phyloP scores from a whole-genome alignment of 2,113 vertebrate genomes.

The Chascanopsetta lugubris region DNA sequence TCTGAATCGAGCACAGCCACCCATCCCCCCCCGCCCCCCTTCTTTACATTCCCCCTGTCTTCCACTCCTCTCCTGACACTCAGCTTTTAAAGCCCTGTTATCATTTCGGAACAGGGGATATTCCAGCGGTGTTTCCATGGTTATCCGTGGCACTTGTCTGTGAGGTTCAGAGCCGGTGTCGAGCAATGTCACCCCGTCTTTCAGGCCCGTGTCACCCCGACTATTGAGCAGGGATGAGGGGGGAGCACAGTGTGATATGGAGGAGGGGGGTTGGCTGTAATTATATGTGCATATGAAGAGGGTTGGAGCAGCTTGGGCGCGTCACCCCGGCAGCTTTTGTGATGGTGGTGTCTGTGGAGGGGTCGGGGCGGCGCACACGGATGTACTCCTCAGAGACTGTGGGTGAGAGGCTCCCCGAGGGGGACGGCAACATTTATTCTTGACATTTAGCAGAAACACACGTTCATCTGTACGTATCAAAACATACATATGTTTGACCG shows the following conservation, averaged over 20 bases:
- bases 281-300: slow-evolving; percentile 78
- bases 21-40: slow-evolving; percentile 70
- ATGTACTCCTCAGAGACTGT: slow-evolving; percentile 52
- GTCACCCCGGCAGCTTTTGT: slow-evolving; percentile 69
- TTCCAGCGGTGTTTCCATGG: slow-evolving; percentile 75
- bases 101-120: slow-evolving; percentile 56
- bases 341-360: slow-evolving; percentile 44
- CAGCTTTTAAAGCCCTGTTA: slow-evolving; percentile 50
- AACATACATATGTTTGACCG: no score
- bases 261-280: slow-evolving; percentile 54
- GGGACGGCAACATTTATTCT: slow-evolving; percentile 45
- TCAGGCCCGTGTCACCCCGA: slow-evolving; percentile 58
- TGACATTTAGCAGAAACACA: slow-evolving; percentile 34
- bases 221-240: slow-evolving; percentile 44
- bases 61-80: slow-evolving; percentile 45
- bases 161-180: slow-evolving; percentile 59
- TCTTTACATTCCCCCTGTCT: slow-evolving; percentile 28
- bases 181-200: slow-evolving; percentile 61
- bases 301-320: slow-evolving; percentile 61
- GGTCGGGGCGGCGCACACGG: slow-evolving; percentile 28
- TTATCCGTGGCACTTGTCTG: slow-evolving; percentile 63
- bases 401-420: slow-evolving; percentile 29
- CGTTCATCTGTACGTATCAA: slow-evolving; percentile 7
- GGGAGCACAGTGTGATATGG: slow-evolving; percentile 30
- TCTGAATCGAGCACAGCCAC: slow-evolving; percentile 40